Evolutionary conservation across 2,888 invertebrate genomes (phyloP).

Genomic region (Phalangium opilio): DNA sequence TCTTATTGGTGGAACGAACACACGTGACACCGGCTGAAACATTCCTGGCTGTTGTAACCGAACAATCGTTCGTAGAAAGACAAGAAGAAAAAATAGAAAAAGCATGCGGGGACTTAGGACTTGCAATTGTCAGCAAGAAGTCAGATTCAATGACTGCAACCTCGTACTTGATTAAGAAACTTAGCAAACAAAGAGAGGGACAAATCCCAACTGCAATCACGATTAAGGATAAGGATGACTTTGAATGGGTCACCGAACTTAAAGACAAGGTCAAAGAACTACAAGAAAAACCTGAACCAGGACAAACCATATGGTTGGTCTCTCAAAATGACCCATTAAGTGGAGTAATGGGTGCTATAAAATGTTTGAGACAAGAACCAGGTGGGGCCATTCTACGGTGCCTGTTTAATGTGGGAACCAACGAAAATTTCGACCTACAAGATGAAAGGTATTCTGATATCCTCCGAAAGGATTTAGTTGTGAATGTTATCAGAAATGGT

Average conservation of each 20-base stretch:
- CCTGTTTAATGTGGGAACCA: slow-evolving; percentile 5
- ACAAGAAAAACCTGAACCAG: slow-evolving; percentile 35
- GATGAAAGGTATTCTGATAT: slow-evolving; percentile 22
- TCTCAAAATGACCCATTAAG: slow-evolving; percentile 49
- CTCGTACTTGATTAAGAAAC: slow-evolving; percentile 46
- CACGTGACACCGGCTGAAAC: slow-evolving; percentile 19
- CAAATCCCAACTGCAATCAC: slow-evolving; percentile 12
- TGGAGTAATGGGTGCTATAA: slow-evolving; percentile 74
- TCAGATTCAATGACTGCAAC: slow-evolving; percentile 41
- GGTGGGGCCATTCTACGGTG: slow-evolving; percentile 63
- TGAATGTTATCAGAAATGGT: slow-evolving; percentile 50
- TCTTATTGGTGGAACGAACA: slow-evolving; percentile 36
- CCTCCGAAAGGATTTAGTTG: slow-evolving; percentile 52
- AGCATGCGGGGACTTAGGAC: slow-evolving; percentile 14
- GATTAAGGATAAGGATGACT: slow-evolving; percentile 13
- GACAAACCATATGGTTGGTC: slow-evolving; percentile 41
- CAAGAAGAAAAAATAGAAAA: slow-evolving; percentile 15
- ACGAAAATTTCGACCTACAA: slow-evolving; percentile 9
- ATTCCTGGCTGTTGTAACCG: slow-evolving; percentile 18
- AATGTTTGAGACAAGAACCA: slow-evolving; percentile 75
- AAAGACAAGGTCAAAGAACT: slow-evolving; percentile 55
- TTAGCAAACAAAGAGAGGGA: slow-evolving; percentile 12
- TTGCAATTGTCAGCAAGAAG: slow-evolving; percentile 35
- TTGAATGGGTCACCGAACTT: slow-evolving; percentile 60
- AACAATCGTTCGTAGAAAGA: slow-evolving; percentile 7